These are phyloP conservation scores for Ichneumoninae sp. DNA, from an alignment of 2,888 invertebrate species.

Conservation along the genomic window DNA sequence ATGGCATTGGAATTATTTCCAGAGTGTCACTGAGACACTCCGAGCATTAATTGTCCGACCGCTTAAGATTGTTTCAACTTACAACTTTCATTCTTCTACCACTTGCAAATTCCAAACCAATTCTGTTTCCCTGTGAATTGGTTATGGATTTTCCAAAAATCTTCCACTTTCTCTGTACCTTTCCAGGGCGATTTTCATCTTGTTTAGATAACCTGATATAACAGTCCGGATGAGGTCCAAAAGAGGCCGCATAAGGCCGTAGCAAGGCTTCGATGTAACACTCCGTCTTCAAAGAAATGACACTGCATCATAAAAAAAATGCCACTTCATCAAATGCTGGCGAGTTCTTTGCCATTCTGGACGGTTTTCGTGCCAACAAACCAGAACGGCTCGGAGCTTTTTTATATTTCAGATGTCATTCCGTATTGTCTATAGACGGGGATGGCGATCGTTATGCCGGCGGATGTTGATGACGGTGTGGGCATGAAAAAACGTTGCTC, in stretches of 20 bases:
- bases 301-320: conserved; percentile 37
- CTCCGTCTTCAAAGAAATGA: conserved; percentile 34
- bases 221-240: background rate
- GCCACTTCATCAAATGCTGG: conserved; percentile 54
- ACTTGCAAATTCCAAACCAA: background rate
- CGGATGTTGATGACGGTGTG: conserved; percentile 61
- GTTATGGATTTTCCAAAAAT: background rate
- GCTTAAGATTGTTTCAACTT: conserved; percentile 5
- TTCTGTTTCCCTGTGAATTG: background rate
- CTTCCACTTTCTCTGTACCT: background rate
- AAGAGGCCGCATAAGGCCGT: background rate
- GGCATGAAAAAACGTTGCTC: conserved; percentile 78
- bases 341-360: conserved; percentile 50
- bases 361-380: conserved; percentile 68
- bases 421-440: conserved; percentile 74
- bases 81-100: background rate
- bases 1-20: conserved; percentile 78
- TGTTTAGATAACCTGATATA: background rate
- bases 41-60: conserved; percentile 55
- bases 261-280: background rate
- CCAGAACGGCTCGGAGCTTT: conserved; percentile 70
- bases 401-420: conserved; percentile 77
- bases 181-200: background rate
- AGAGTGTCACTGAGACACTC: conserved; percentile 48
- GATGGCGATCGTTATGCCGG: conserved; percentile 42